These are phyloP conservation scores for Leptosomus discolor DNA, from an alignment of 2,113 vertebrate species.

Conservation along the genomic window DNA sequence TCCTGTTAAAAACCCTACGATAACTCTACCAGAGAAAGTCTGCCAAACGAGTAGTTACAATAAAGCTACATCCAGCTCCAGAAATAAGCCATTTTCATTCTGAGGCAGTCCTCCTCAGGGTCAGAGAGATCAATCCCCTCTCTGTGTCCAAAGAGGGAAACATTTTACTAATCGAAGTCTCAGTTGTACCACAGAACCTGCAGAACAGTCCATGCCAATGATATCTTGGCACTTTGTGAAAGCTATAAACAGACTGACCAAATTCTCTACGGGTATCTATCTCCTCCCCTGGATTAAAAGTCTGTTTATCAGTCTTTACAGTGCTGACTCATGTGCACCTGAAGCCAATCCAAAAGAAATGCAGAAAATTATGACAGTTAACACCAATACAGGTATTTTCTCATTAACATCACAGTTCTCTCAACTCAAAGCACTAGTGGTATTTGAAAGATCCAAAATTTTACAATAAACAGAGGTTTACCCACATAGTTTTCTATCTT, in stretches of 20 bases:
- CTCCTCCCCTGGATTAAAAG: background rate
- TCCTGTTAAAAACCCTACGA: background rate
- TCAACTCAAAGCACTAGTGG: background rate
- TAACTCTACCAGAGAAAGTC: background rate
- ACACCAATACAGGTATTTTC: background rate
- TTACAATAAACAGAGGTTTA: background rate
- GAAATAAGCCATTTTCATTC: background rate
- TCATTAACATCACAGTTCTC: background rate
- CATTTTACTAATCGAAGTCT: background rate
- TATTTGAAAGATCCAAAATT: background rate
- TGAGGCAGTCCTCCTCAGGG: background rate
- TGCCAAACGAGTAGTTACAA: background rate
- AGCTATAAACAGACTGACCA: background rate
- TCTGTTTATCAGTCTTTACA: background rate
- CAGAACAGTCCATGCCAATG: background rate
- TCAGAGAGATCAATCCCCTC: background rate
- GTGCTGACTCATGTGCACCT: background rate
- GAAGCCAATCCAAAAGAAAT: background rate
- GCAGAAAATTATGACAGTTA: background rate
- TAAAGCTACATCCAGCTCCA: background rate
- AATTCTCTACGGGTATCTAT: background rate
- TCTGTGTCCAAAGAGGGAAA: background rate
- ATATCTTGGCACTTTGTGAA: background rate
- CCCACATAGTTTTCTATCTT: background rate
- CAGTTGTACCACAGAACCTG: background rate